Conservation (phyloP, 2,113 vertebrate species). For the Podarcis muralis region DNA sequence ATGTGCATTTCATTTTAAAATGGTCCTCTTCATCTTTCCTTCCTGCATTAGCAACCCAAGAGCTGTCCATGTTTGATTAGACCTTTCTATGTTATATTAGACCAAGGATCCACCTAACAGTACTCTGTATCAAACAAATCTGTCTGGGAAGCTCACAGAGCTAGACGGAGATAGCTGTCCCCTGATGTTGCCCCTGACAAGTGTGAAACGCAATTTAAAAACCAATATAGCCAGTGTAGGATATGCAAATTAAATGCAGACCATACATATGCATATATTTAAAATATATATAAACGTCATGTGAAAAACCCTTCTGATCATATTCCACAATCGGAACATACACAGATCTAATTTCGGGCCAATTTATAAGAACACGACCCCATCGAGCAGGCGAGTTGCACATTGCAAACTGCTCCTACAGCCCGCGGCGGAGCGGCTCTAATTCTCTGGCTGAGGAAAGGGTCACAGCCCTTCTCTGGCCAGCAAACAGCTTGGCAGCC, state of each 20-base stretch:
- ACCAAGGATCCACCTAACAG: background rate
- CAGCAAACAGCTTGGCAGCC: background rate
- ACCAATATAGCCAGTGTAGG: background rate
- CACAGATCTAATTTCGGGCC: background rate
- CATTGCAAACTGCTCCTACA: background rate
- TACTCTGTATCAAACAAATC: background rate
- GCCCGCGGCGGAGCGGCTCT: background rate
- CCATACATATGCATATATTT: no score
- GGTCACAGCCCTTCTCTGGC: background rate
- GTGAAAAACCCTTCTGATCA: background rate
- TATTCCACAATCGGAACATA: background rate
- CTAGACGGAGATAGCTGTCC: background rate
- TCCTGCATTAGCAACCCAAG: background rate
- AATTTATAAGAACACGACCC: background rate
- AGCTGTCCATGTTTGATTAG: background rate
- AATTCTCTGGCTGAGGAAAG: background rate
- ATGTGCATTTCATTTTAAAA: background rate
- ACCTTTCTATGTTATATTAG: background rate
- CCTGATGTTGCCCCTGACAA: background rate
- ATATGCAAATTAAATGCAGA: no score
- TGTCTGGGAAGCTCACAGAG: background rate
- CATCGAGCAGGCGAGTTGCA: background rate
- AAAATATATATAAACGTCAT: no score
- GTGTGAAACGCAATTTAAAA: background rate
- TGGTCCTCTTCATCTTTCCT: background rate